These are phyloP conservation scores for Halichoerus grypus DNA, from an alignment of 2,113 vertebrate species.

Conservation along the genomic window DNA sequence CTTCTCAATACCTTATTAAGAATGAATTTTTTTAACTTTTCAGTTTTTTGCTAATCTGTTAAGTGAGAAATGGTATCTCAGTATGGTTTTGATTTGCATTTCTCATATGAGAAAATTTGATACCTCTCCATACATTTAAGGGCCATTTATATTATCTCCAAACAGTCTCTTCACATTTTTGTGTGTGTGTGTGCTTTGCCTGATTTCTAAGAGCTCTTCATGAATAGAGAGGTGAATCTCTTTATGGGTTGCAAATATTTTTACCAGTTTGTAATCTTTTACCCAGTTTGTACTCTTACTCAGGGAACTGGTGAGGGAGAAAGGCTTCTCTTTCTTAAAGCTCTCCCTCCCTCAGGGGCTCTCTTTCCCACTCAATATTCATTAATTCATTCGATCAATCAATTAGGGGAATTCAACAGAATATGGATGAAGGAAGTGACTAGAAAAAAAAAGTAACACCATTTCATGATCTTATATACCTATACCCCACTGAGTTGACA, in stretches of 20 bases:
- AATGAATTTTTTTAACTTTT: neutral
- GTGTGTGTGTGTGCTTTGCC: neutral
- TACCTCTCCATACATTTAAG: neutral
- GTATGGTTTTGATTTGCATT: neutral
- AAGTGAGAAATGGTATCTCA: neutral
- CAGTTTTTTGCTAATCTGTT: neutral
- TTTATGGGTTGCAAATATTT: neutral
- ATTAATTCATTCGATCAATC: neutral
- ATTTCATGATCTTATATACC: neutral
- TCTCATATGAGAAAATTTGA: neutral
- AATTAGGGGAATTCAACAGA: conserved; percentile 3
- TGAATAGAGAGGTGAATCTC: neutral
- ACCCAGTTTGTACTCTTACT: neutral
- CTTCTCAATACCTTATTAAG: neutral
- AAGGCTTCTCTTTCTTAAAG: neutral
- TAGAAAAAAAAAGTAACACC: neutral
- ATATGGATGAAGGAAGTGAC: neutral
- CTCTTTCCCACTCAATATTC: neutral
- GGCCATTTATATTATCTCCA: neutral
- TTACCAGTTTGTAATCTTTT: neutral
- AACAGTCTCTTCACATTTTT: neutral
- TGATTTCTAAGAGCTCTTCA: neutral
- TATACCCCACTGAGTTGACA: neutral
- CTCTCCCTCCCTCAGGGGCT: neutral
- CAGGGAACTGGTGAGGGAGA: neutral